A percentile compares a stretch with the other conserved stretches of the same genome.
These are phyloP conservation scores for Cygnus olor DNA, from an alignment of 2,797 vertebrate species.

Conservation along the genomic window DNA sequence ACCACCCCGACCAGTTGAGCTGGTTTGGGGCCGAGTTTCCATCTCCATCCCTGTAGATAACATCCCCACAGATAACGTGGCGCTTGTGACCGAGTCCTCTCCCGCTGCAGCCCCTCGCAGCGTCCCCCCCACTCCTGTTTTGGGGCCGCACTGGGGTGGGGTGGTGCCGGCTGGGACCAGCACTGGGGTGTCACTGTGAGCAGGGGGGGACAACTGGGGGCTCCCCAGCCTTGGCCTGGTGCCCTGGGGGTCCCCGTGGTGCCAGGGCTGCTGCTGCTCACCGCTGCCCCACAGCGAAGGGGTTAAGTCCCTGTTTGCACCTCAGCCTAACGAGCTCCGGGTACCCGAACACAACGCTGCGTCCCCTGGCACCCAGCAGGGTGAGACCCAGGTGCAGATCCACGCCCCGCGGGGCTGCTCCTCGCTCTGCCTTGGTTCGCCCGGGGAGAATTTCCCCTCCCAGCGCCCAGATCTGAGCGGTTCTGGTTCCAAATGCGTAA, in stretches of 20 bases:
- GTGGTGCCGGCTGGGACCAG: no score
- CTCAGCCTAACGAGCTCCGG: neutral
- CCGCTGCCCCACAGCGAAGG: neutral
- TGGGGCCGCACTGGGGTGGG: neutral
- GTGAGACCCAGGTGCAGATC: neutral
- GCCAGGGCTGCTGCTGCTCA: no score
- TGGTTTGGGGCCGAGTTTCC: neutral
- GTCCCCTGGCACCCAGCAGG: neutral
- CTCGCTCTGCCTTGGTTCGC: fast-evolving
- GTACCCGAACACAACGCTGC: neutral
- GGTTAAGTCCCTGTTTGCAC: neutral
- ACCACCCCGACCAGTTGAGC: neutral
- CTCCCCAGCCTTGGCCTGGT: no score
- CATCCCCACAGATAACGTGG: neutral
- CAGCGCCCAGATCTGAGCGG: fast-evolving
- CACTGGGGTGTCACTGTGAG: no score
- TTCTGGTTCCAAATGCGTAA: fast-evolving
- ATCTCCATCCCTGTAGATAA: neutral
- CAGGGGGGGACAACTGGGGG: no score
- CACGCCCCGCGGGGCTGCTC: fast-evolving
- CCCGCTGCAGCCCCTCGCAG: fast-evolving
- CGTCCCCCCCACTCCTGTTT: no score
- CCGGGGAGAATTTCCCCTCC: neutral
- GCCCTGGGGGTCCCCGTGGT: no score
- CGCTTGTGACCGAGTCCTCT: fast-evolving